Evolutionary conservation across 2,113 vertebrate species (phyloP).

Genomic region (Typhlomys cinereus): DNA sequence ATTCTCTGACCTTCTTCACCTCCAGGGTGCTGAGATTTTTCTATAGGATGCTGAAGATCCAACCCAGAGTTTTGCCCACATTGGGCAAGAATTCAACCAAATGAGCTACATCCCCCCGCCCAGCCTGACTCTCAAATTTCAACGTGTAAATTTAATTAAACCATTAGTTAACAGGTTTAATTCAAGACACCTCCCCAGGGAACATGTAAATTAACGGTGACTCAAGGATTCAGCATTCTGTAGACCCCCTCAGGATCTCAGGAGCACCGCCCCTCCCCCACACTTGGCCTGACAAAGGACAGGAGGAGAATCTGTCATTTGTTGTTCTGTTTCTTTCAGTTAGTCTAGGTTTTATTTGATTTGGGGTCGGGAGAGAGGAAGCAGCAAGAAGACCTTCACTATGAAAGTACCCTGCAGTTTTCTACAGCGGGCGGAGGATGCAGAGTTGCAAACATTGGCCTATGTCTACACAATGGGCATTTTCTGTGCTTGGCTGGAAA

Average conservation of each 20-base stretch:
- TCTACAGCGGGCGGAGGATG: neutral
- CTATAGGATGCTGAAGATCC: neutral
- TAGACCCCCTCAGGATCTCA: neutral
- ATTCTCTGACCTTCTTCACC: neutral
- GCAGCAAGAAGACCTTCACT: neutral
- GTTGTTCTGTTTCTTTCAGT: neutral
- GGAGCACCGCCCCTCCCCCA: neutral
- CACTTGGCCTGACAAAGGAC: neutral
- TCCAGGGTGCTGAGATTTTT: neutral
- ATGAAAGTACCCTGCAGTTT: neutral
- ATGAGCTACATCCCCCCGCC: neutral
- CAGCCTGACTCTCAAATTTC: constrained; percentile 23
- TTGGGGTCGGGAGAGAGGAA: neutral
- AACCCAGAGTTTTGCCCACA: no score
- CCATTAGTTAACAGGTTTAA: neutral
- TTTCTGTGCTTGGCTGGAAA: constrained; percentile 44
- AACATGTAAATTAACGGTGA: neutral
- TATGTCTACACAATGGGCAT: neutral
- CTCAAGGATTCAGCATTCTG: neutral
- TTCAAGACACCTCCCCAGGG: neutral
- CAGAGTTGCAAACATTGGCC: neutral
- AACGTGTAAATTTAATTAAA: constrained; percentile 22
- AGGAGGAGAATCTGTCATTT: neutral
- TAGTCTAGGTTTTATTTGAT: neutral
- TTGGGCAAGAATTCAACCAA: neutral